A percentile compares a stretch with the other conserved stretches of the same genome.
phyloP scores from a whole-genome alignment of 2,113 vertebrate species.

The Cinclus cinclus region DNA sequence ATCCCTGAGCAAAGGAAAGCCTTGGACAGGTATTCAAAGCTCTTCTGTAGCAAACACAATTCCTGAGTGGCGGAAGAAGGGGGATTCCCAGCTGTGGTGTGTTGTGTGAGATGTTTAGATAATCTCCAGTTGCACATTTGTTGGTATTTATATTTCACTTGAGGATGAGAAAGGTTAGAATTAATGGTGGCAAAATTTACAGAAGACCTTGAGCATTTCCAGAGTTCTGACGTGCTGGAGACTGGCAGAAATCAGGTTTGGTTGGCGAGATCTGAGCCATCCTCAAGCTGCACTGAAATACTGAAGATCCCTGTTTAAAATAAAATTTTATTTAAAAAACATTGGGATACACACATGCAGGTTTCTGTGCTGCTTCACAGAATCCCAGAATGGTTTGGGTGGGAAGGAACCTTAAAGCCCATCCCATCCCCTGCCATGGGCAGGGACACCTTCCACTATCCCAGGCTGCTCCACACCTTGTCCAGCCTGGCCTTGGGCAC shows the following conservation, averaged over 20 bases:
- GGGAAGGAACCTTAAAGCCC: not conserved
- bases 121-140: not conserved
- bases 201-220: fast-evolving
- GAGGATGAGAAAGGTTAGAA: not conserved
- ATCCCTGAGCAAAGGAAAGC: not conserved
- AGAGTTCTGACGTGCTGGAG: fast-evolving
- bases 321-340: not conserved
- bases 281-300: not conserved
- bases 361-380: not conserved
- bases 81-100: not conserved
- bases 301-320: not conserved
- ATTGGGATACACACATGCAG: fast-evolving
- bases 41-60: not conserved
- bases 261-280: not conserved
- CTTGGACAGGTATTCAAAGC: not conserved
- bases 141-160: not conserved
- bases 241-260: not conserved
- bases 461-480: not conserved
- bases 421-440: not conserved
- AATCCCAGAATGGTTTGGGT: not conserved
- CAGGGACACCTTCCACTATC: not conserved
- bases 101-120: not conserved
- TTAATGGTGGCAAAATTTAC: not conserved
- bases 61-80: not conserved
- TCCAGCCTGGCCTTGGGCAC: not conserved